These are phyloP conservation scores for Dryobota labecula DNA, from an alignment of 2,888 invertebrate species.

Conservation along the genomic window DNA sequence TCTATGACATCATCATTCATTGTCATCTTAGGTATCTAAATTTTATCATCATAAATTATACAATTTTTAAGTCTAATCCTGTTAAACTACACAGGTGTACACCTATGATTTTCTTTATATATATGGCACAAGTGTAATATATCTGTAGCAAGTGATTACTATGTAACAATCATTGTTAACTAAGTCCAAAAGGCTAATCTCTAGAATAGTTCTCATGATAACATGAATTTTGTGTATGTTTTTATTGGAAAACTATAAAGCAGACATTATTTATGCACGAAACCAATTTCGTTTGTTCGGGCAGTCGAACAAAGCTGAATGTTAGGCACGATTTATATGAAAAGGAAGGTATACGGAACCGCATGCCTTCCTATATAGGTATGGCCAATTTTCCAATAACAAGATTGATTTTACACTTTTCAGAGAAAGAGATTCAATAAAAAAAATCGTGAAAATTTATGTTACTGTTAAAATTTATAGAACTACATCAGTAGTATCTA, in stretches of 20 bases:
- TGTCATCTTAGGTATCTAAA: conserved; percentile 3
- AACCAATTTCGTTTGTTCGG: conserved; percentile 20
- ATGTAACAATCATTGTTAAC: conserved; percentile 7
- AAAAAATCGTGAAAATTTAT: not conserved
- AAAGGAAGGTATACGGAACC: not conserved
- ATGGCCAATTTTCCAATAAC: not conserved
- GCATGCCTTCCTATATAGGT: not conserved
- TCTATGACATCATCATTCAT: conserved; percentile 3
- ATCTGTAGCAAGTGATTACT: not conserved
- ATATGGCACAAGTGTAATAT: conserved; percentile 10
- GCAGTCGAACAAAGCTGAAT: conserved; percentile 1
- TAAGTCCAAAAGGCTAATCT: conserved; percentile 3
- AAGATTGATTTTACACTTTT: not conserved
- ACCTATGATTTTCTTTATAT: conserved; percentile 11
- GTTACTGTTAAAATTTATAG: not conserved
- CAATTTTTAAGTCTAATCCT: conserved; percentile 16
- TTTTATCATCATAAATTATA: conserved; percentile 15
- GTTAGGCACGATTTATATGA: not conserved
- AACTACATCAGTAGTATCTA: too few relatives aligned
- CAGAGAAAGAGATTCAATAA: not conserved
- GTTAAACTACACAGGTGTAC: conserved; percentile 11
- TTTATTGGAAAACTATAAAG: conserved; percentile 11
- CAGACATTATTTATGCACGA: conserved; percentile 13
- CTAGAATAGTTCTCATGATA: not conserved
- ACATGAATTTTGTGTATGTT: not conserved